Base-by-base conservation (phyloP, 2,888 invertebrate genomes). In the Phoronis australis region DNA sequence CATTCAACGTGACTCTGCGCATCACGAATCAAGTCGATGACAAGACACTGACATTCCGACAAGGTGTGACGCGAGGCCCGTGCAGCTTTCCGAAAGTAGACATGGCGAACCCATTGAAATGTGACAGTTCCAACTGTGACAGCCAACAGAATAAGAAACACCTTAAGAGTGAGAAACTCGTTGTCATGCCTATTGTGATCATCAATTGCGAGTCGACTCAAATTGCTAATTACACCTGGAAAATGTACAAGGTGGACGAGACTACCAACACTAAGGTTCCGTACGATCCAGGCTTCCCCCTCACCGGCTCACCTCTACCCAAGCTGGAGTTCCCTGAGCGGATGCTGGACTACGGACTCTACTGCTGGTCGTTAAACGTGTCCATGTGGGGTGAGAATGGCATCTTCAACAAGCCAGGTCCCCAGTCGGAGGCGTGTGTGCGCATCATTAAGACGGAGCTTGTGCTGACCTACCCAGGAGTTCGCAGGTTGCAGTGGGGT, bases 201-300 rank as follows among this genome's bases (percentile, higher is more conserved):
- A 55, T 57, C 6, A 59, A 59, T 35, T 59, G 59, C 35, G 54
- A 57, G 12, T 51, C 59, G 9, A 59, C 59, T 4, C 53, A 57
- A 25, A 46, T 55, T 20, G 53, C 55, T 0, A 51, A 49, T 41
- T 59, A 49, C 22, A 52, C 47, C 31, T 59, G 56, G 57, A 35
- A 45, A 12, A 55, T 57, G 20, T 55, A 40, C 23, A 47, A 48
- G n/a, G 45, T 54, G 35, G 47, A 49, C 20, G 26, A 46, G 24
- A 44, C 45, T 2, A 39, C 23, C 26, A 47, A n/a, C n/a, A n/a
- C n/a, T n/a, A n/a, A n/a, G n/a, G n/a, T n/a, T n/a, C n/a, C n/a
- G n/a, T n/a, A n/a, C n/a, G n/a, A n/a, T n/a, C n/a, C n/a, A n/a
- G n/a, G n/a, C n/a, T n/a, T n/a, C n/a, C n/a, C n/a, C n/a, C n/a